Evolutionary conservation across 2,888 invertebrate species (phyloP), one percentile per base, ranked within the genome.

Genomic region (Andrena bucephala): DNA sequence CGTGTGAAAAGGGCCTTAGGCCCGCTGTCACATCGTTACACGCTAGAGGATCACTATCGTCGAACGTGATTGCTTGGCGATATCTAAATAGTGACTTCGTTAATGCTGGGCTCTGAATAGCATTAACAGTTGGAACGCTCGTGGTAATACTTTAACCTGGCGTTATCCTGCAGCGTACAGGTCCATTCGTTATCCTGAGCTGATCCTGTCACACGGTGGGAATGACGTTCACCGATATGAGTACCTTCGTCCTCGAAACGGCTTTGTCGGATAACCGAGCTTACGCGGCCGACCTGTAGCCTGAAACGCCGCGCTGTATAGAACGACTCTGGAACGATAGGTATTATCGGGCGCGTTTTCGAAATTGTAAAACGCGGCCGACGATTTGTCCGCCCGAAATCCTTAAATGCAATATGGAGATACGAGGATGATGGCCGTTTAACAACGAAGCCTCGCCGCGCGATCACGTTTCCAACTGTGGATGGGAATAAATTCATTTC

Each of bases 111-210:
- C 10, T 8, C 10, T 57, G 82, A 62, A 62, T 76, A 73, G 73
- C 71, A 83, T 85, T 80, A 80, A 69, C 77, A 70, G 52, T 10
- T 20, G 57, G 48, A 42, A 79, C 68, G 78, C 54, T 81, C 67
- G 68, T 73, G 82, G 81, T 85, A 85, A 85, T 89, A 85, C 87
- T 87, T 86, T 87, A 88, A 87, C 89, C 69, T 50, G 16, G 54
- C 85, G 84, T 89, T 88, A 89, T 89, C 89, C 79, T 42, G 66
- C 76, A 66, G 71, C 81, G 78, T 86, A 81, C 86, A 84, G 87
- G 70, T 83, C 84, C 86, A 85, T 89, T 87, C 86, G 87, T 89
- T 89, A 88, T 81, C 74, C 81, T 8, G 62, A 27, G 48, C 67
- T 70, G 85, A 87, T 88, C 79, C 88, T 87, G 81, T 88, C 87